Conservation (phyloP, 2,888 invertebrate species). For the Blera fallax region DNA sequence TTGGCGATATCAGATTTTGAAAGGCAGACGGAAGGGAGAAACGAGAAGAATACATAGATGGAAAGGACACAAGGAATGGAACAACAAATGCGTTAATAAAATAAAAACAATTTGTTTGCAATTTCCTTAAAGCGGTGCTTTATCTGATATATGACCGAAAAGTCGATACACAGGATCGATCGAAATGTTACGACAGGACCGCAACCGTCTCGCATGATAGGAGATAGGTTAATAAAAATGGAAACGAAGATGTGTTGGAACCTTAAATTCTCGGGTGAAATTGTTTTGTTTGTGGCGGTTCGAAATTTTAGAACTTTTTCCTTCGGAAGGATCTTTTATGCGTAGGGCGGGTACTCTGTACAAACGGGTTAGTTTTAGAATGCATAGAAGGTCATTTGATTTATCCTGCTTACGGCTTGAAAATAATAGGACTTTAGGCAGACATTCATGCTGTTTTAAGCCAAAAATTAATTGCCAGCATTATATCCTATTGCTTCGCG, state of each 20-base stretch:
- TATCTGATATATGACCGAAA: constrained; percentile 39
- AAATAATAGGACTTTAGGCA: too few relatives aligned
- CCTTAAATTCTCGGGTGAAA: background rate
- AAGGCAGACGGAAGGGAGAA: background rate
- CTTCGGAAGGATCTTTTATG: background rate
- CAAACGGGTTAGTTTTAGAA: too few relatives aligned
- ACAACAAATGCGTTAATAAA: constrained; percentile 54
- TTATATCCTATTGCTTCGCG: too few relatives aligned
- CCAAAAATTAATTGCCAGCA: too few relatives aligned
- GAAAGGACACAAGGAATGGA: background rate
- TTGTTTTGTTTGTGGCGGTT: background rate
- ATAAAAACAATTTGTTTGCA: constrained; percentile 62
- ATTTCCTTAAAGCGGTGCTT: constrained; percentile 59
- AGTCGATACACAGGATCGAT: background rate
- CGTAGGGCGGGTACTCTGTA: background rate
- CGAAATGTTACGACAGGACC: constrained; percentile 1
- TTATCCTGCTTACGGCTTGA: too few relatives aligned
- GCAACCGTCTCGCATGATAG: background rate
- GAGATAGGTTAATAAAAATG: constrained; percentile 45
- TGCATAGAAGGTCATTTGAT: background rate
- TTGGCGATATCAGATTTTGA: constrained; percentile 45
- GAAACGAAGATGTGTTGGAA: constrained; percentile 8
- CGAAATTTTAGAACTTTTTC: background rate
- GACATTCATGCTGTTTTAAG: too few relatives aligned
- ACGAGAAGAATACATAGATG: background rate